A percentile compares a stretch with the other conserved stretches of the same genome.
Conservation (phyloP, 2,888 invertebrate genomes). For the Melinopterus prodromus region DNA sequence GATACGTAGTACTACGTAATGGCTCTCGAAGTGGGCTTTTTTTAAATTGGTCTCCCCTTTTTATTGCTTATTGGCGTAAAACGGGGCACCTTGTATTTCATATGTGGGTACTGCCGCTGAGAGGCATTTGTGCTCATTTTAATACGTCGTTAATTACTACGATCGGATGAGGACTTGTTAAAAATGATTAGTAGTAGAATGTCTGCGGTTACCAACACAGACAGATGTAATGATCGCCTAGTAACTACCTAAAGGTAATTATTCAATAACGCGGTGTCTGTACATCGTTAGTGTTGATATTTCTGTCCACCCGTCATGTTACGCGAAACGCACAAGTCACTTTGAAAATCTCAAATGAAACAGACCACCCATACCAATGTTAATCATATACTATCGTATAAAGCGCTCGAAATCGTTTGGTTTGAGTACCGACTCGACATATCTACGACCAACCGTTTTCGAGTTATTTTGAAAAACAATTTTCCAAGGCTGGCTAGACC, state of each 20-base stretch:
- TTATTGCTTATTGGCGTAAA: not conserved
- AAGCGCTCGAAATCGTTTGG: not conserved
- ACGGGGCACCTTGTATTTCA: not conserved
- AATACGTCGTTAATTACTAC: not conserved
- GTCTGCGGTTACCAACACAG: not conserved
- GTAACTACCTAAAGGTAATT: not conserved
- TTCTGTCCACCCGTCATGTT: not conserved
- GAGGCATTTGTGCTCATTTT: not conserved
- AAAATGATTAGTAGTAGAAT: not conserved
- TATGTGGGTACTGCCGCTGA: not conserved
- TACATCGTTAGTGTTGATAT: not conserved
- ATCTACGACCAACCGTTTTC: not conserved
- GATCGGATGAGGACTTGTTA: not conserved
- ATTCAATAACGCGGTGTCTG: too few species aligned
- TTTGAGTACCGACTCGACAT: not conserved
- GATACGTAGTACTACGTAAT: not conserved
- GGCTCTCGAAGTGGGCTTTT: not conserved
- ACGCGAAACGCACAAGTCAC: not conserved
- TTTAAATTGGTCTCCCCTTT: constrained; percentile 4
- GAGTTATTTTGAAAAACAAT: not conserved
- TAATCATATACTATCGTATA: not conserved
- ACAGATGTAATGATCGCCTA: not conserved
- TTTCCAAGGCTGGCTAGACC: too few species aligned
- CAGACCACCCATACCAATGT: not conserved
- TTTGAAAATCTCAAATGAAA: not conserved